phyloP scores from a whole-genome alignment of 30 jellyfish, hydroid and myxozoan species.

The Aurelia sp. region DNA sequence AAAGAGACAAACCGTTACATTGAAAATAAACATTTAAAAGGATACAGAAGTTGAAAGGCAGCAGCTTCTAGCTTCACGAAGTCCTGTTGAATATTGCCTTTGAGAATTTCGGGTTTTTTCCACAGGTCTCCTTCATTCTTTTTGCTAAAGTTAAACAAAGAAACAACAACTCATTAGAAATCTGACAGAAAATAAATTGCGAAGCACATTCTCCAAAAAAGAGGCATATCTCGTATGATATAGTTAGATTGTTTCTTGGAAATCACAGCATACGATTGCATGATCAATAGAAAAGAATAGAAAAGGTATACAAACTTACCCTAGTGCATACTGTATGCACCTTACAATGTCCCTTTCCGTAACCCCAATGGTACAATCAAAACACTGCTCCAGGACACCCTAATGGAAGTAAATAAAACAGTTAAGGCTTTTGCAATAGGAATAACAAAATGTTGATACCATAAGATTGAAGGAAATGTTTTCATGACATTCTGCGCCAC shows the following conservation, averaged over 20 bases:
- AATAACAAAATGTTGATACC: too few species aligned
- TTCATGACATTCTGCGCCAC: too few species aligned
- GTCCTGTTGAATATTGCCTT: background rate
- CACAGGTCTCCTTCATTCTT: background rate
- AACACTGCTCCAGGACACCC: slow-evolving; percentile 28
- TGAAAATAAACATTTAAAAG: background rate
- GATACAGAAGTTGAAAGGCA: slow-evolving; percentile 26
- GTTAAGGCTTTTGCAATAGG: too few species aligned
- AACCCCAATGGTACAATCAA: slow-evolving; percentile 3
- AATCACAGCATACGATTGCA: too few species aligned
- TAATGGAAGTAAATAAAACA: background rate
- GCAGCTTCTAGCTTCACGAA: slow-evolving; percentile 5
- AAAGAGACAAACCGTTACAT: background rate
- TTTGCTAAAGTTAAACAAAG: background rate
- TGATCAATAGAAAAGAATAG: too few species aligned
- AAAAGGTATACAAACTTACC: slow-evolving; percentile 6
- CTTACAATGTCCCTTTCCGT: slow-evolving; percentile 32
- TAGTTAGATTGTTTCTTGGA: too few species aligned
- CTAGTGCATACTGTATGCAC: slow-evolving; percentile 13
- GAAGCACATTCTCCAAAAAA: too few species aligned
- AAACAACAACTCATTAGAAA: too few species aligned
- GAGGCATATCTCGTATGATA: too few species aligned
- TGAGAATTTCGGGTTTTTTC: slow-evolving; percentile 18
- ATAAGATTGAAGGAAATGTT: too few species aligned
- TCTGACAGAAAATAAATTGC: too few species aligned